These are phyloP conservation scores for Epistrophe grossulariae DNA, from an alignment of 2,888 invertebrate species.

Conservation along the genomic window DNA sequence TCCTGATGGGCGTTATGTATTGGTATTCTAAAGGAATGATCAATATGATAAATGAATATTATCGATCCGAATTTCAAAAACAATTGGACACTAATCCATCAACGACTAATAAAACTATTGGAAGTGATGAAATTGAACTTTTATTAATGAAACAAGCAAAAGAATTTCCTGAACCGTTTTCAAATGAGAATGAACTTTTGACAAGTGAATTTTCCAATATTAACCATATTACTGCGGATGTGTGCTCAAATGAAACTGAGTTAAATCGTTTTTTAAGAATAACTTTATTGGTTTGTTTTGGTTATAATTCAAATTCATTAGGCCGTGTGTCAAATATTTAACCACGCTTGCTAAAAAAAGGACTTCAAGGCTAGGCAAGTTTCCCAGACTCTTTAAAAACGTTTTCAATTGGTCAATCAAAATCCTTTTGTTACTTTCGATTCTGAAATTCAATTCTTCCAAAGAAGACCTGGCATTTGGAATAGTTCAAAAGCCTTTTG, in stretches of 20 bases:
- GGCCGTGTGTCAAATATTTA: conserved; percentile 29
- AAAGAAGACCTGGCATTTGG: no score
- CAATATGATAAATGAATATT: conserved; percentile 90
- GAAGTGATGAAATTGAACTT: conserved; percentile 46
- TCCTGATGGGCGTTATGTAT: conserved; percentile 88
- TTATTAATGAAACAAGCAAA: conserved; percentile 21
- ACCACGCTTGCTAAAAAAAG: not conserved
- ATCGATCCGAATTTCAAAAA: conserved; percentile 88
- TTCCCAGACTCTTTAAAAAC: not conserved
- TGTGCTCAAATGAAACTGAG: conserved; percentile 46
- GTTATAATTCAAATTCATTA: not conserved
- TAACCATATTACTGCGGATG: not conserved
- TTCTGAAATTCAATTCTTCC: no score
- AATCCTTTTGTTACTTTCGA: no score
- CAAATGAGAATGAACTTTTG: not conserved
- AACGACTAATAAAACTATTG: not conserved
- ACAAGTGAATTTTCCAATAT: conserved; percentile 13
- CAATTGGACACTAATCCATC: conserved; percentile 77
- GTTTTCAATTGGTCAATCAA: no score
- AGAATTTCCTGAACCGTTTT: not conserved
- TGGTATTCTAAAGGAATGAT: conserved; percentile 90
- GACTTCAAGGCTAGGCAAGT: not conserved
- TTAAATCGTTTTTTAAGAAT: conserved; percentile 46
- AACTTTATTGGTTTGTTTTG: conserved; percentile 35
- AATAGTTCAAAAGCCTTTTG: no score